Percentiles rank a stretch among this genome's conserved stretches.
Evolutionary conservation across 1,140 invertebrate species (phyloP).

Genomic region (Cotesia typhae): DNA sequence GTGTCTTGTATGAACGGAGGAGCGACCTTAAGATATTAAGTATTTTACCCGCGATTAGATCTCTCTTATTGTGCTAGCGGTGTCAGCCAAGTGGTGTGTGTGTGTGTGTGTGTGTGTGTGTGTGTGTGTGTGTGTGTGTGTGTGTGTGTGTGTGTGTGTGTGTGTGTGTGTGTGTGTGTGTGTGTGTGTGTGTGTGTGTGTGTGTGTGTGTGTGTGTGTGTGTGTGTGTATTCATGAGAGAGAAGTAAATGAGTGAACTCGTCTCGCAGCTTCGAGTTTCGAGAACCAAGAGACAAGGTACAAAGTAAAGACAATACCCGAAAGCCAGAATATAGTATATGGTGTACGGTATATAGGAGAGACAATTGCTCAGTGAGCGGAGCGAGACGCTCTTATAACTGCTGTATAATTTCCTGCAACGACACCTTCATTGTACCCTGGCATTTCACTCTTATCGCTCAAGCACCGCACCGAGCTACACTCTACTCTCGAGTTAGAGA

Average conservation of each 20-base stretch:
- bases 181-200: constrained; percentile 35
- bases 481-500: constrained; percentile 18
- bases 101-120: not conserved
- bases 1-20: constrained; percentile 32
- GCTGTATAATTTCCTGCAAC: constrained; percentile 69
- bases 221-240: constrained; percentile 45
- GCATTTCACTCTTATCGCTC: constrained; percentile 63
- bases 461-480: constrained; percentile 15
- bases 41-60: constrained; percentile 67
- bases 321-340: too few relatives aligned
- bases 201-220: constrained; percentile 36
- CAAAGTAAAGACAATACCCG: constrained; percentile 50
- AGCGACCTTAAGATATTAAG: constrained; percentile 67
- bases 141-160: not conserved
- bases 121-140: constrained; percentile 44
- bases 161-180: constrained; percentile 38
- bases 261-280: not conserved
- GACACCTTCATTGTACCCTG: constrained; percentile 65
- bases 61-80: constrained; percentile 61
- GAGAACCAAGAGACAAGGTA: constrained; percentile 35
- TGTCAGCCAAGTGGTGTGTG: constrained; percentile 63
- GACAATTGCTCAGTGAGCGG: constrained; percentile 61
- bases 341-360: constrained; percentile 44
- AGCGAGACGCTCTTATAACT: constrained; percentile 60
- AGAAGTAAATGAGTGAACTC: constrained; percentile 20